Conservation (phyloP, 1,140 invertebrate genomes). For the Orchesella cincta region DNA sequence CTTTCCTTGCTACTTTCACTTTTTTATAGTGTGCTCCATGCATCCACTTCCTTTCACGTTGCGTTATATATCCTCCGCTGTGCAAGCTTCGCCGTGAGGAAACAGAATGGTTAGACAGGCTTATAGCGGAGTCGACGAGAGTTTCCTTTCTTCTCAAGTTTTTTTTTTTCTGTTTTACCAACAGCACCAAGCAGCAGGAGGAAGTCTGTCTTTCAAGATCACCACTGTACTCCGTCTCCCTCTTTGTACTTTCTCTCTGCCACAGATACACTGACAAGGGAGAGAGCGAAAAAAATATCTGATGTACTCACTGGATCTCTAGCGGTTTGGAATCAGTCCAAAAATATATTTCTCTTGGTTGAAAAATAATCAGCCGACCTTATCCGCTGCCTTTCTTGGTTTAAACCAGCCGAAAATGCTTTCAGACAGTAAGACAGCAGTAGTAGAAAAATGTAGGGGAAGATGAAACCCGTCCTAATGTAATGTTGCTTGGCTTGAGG, state of each 20-base stretch:
- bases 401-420: constrained; percentile 15
- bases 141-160: neutral
- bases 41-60: no score
- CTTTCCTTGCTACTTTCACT: constrained; percentile 1
- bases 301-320: neutral
- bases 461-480: no score
- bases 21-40: neutral
- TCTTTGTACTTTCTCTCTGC: no score
- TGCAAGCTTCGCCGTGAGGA: no score
- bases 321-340: constrained; percentile 15
- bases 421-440: no score
- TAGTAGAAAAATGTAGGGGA: no score
- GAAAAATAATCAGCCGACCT: constrained; percentile 13
- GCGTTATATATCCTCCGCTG: no score
- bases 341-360: neutral
- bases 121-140: no score
- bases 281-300: neutral
- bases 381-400: neutral
- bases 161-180: neutral
- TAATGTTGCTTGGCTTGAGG: no score
- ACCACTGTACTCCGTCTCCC: no score
- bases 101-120: neutral
- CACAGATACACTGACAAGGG: no score
- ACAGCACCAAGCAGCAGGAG: neutral
- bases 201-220: neutral